Percentiles rank a stretch among this genome's conserved stretches.
phyloP scores from a whole-genome alignment of 2,888 invertebrate genomes.

The Crocallis elinguaria region DNA sequence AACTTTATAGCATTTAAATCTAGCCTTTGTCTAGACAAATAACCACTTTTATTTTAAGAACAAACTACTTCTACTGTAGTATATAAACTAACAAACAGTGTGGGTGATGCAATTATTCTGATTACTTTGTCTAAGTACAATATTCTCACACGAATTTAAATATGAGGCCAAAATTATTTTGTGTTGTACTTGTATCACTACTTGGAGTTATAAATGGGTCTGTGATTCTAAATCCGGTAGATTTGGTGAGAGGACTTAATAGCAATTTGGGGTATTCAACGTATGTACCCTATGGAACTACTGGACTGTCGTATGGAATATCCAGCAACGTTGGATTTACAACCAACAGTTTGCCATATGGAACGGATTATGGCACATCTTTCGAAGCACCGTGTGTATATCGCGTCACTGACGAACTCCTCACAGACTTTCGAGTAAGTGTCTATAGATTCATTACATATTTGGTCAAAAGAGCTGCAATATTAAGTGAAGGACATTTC shows the following conservation, averaged over 20 bases:
- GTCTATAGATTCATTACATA: conserved; percentile 1
- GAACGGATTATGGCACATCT: background rate
- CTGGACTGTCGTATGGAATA: background rate
- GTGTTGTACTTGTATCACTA: background rate
- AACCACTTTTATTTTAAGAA: too few species aligned
- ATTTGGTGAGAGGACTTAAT: background rate
- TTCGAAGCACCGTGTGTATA: conserved; percentile 14
- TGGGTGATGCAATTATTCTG: too few species aligned
- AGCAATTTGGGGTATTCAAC: background rate
- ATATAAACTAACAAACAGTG: too few species aligned
- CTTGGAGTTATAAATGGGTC: background rate
- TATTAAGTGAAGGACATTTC: conserved; percentile 37
- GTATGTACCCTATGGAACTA: background rate
- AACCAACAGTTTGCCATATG: background rate
- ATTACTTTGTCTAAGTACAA: too few species aligned
- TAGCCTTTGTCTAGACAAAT: too few species aligned
- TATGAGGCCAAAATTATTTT: background rate
- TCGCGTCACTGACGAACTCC: conserved; percentile 4
- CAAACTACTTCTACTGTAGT: too few species aligned
- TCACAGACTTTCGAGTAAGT: conserved; percentile 1
- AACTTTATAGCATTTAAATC: too few species aligned
- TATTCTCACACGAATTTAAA: too few species aligned
- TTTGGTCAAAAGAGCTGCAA: conserved; percentile 5
- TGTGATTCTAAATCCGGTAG: background rate
- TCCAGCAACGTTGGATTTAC: background rate